Percentiles rank a stretch among this genome's conserved stretches.
Conservation (phyloP, 2,113 vertebrate genomes). For the Pteronura brasiliensis region DNA sequence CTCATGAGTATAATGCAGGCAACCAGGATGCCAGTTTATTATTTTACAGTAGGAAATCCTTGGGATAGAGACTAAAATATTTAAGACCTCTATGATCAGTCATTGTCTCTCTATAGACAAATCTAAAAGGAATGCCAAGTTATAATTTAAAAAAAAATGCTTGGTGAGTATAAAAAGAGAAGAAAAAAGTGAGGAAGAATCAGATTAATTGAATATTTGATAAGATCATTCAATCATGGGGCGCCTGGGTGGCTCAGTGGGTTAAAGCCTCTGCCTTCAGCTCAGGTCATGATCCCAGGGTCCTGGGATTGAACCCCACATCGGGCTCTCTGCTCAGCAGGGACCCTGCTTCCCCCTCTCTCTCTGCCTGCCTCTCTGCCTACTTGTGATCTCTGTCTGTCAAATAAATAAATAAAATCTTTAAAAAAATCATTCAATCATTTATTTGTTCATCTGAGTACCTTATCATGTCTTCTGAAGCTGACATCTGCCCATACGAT, state of each 20-base stretch:
- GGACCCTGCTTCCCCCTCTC: too few species aligned
- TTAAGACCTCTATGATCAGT: neutral
- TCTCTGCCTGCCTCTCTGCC: too few species aligned
- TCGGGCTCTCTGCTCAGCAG: too few species aligned
- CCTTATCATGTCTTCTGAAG: neutral
- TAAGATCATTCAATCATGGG: neutral
- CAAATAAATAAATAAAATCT: too few species aligned
- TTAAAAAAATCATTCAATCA: neutral
- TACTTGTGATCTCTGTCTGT: too few species aligned
- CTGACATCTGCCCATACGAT: neutral
- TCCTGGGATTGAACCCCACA: too few species aligned
- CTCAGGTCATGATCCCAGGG: too few species aligned
- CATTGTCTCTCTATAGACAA: neutral
- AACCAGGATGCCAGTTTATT: neutral
- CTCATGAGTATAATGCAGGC: neutral
- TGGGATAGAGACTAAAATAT: neutral
- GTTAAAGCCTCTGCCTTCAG: too few species aligned
- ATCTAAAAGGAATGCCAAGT: neutral
- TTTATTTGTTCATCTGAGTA: constrained; percentile 17
- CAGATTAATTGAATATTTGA: neutral
- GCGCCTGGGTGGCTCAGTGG: too few species aligned
- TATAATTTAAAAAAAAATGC: neutral
- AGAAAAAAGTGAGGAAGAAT: neutral
- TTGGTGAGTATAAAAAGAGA: neutral
- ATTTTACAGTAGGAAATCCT: neutral